These are phyloP conservation scores for Perca fluviatilis DNA, from an alignment of 2,113 vertebrate species.

Conservation along the genomic window DNA sequence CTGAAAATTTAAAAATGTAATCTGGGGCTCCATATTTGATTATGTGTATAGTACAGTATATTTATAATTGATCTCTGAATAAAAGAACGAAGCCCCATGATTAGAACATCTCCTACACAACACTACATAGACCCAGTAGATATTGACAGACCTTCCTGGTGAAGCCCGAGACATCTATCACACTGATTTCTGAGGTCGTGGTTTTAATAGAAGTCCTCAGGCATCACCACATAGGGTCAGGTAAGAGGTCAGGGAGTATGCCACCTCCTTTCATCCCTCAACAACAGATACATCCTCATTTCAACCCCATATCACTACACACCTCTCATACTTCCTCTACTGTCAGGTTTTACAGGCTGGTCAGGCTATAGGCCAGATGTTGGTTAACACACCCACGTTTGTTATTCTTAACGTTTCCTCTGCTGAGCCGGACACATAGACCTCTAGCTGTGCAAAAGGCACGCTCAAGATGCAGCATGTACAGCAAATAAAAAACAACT, in stretches of 20 bases:
- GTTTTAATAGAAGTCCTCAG: slow-evolving; percentile 50
- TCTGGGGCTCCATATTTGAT: background rate
- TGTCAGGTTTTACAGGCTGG: slow-evolving; percentile 29
- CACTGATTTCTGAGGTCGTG: slow-evolving; percentile 31
- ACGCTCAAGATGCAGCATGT: slow-evolving; percentile 22
- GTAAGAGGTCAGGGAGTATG: slow-evolving; percentile 54
- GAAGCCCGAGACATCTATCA: slow-evolving; percentile 29
- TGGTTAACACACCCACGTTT: slow-evolving; percentile 16
- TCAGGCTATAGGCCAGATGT: slow-evolving; percentile 40
- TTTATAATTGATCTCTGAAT: background rate
- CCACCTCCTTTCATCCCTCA: slow-evolving; percentile 53
- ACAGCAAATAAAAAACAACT: slow-evolving; percentile 49
- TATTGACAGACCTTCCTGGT: slow-evolving; percentile 20
- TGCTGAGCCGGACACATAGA: background rate
- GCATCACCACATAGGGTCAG: slow-evolving; percentile 63
- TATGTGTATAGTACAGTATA: background rate
- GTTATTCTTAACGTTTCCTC: slow-evolving; percentile 23
- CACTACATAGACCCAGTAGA: background rate
- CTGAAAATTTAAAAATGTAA: background rate
- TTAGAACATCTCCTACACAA: background rate
- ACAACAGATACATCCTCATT: slow-evolving; percentile 60
- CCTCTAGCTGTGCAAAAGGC: slow-evolving; percentile 7
- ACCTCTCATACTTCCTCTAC: slow-evolving; percentile 29
- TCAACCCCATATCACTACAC: slow-evolving; percentile 42
- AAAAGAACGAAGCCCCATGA: background rate